Evolutionary conservation across 2,888 invertebrate genomes (phyloP).

Genomic region (Spilosoma lubricipeda): DNA sequence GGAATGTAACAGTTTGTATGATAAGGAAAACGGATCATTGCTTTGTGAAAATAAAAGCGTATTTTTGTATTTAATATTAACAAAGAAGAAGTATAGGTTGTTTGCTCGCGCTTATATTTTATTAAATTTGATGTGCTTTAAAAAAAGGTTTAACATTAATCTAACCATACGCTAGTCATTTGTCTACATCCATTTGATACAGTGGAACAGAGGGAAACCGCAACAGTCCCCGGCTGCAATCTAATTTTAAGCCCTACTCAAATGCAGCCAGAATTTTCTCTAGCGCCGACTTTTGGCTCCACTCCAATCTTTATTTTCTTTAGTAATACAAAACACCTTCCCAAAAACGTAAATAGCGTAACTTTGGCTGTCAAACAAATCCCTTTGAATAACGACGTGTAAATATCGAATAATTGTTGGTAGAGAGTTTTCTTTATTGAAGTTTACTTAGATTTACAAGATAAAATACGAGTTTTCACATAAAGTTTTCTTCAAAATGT

Average conservation of each 20-base stretch:
- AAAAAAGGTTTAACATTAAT: constrained; percentile 36
- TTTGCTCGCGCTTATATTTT: background rate
- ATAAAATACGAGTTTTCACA: background rate
- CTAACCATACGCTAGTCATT: constrained; percentile 35
- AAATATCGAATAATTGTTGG: constrained; percentile 31
- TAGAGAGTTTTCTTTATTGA: constrained; percentile 11
- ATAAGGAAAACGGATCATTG: constrained; percentile 36
- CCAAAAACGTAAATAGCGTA: constrained; percentile 64
- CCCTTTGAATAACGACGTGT: constrained; percentile 63
- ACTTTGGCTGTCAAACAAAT: constrained; percentile 65
- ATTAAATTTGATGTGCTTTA: too few species aligned
- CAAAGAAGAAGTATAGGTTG: background rate
- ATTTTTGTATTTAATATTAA: background rate
- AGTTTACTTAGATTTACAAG: constrained; percentile 5
- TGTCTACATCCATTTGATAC: constrained; percentile 47
- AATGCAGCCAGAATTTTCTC: constrained; percentile 64
- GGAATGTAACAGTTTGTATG: constrained; percentile 43
- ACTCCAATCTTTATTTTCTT: constrained; percentile 73
- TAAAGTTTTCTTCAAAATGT: background rate
- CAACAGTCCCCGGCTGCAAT: constrained; percentile 54
- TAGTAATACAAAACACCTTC: constrained; percentile 62
- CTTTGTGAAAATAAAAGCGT: constrained; percentile 21
- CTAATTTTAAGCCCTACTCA: constrained; percentile 66
- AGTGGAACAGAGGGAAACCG: constrained; percentile 38
- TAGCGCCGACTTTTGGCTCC: constrained; percentile 62